Evolutionary conservation across 2,888 invertebrate genomes (phyloP).

Genomic region (Halictus ligatus): DNA sequence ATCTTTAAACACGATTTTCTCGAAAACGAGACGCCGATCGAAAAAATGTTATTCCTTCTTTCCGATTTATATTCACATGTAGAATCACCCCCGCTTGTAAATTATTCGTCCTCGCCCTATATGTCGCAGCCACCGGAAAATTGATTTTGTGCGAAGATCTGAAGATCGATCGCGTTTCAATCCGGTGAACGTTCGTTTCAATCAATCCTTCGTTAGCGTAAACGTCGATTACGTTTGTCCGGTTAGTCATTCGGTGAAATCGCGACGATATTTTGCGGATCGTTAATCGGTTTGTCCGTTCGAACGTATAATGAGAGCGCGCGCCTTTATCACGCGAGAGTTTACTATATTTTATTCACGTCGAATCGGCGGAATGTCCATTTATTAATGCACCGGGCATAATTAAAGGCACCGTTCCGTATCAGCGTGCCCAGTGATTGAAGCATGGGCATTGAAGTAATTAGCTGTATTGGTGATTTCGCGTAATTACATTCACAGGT

Average conservation of each 20-base stretch:
- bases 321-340: constrained; percentile 18
- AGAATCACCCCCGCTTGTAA: too few species aligned
- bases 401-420: constrained; percentile 67
- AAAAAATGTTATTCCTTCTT: too few species aligned
- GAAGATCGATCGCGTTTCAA: background rate
- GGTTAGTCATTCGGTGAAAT: background rate
- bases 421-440: constrained; percentile 63
- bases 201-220: background rate
- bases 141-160: background rate
- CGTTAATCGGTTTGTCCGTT: background rate
- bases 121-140: too few species aligned
- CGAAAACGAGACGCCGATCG: too few species aligned
- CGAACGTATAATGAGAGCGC: constrained; percentile 10
- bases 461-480: constrained; percentile 70
- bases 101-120: too few species aligned
- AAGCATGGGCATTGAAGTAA: constrained; percentile 71
- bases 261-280: background rate
- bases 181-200: background rate
- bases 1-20: too few species aligned
- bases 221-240: background rate
- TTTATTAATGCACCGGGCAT: constrained; percentile 64
- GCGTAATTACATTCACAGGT: constrained; percentile 65
- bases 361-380: constrained; percentile 42
- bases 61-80: too few species aligned
- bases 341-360: constrained; percentile 30